Evolutionary conservation across 1,140 invertebrate genomes (phyloP).

Genomic region (Sinella curviseta): DNA sequence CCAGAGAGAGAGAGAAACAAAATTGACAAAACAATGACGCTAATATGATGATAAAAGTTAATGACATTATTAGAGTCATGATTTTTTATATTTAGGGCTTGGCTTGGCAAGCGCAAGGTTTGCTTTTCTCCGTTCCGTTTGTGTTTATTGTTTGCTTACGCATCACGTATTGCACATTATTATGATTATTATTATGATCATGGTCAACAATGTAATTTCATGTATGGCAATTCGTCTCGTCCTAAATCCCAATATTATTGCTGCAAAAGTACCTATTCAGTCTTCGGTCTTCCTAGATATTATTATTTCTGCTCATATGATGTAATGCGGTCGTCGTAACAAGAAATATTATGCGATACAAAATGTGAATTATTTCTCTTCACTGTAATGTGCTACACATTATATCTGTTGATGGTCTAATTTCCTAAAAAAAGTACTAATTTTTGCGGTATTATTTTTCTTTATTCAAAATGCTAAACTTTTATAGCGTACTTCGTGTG

Average conservation of each 20-base stretch:
- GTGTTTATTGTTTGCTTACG: background rate
- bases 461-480: no score
- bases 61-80: slow-evolving; percentile 13
- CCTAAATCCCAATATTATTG: background rate
- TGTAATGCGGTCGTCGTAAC: background rate
- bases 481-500: no score
- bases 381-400: no score
- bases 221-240: background rate
- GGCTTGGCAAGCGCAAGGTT: background rate
- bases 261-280: background rate
- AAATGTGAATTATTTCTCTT: no score
- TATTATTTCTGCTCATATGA: slow-evolving; percentile 1
- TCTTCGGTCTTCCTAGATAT: background rate
- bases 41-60: slow-evolving; percentile 2
- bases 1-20: background rate
- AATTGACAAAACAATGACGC: background rate
- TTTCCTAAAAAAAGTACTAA: no score
- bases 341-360: no score
- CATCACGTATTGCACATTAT: background rate
- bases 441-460: background rate
- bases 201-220: background rate
- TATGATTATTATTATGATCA: background rate
- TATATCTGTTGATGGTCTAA: no score
- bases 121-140: background rate
- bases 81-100: background rate